Evolutionary conservation across 2,797 vertebrate genomes (phyloP), one percentile per base, ranked within the genome.

Genomic region (Leptodactylus fallax): DNA sequence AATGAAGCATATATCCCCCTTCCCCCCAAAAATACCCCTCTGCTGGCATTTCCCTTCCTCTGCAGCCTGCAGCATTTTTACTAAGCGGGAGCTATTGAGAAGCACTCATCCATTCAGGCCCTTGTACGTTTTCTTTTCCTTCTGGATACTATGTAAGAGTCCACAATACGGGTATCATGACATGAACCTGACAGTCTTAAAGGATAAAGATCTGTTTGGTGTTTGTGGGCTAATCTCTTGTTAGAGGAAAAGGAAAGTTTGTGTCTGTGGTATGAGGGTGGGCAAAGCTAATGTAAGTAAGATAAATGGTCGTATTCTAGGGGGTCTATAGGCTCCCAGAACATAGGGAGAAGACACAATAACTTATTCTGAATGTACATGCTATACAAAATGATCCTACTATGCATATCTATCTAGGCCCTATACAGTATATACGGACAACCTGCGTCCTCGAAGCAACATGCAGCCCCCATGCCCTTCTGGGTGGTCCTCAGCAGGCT

Each of bases 1-100:
- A 89, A 89, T 89, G 84, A 86, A 86, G 72, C 67, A 84, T 89
- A 93, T 65, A 90, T 91, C 92, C 93, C 93, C 92, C 86, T 82
- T 90, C 88, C 91, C 93, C 92, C 92, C 82, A 87, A 94, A 94
- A 92, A 60, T 58, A 80, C 79, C 94, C 93, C 92, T 92, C 92
- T 93, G 91, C 93, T 85, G 82, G 36, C 82, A 72, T 79, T 84
- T 79, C 80, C 81, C 60, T 83, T 76, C 47, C 86, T 74, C 7
- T 76, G 79, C 86, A 45, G 79, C 86, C 84, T 82, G 60, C 79
- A 82, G 84, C 69, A 69, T 51, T 78, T 83, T 49, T 49, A 36
- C 77, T 74, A 51, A 85, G 81, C 71, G 47, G n/a, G 13, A 80
- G 63, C 83, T 77, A 81, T 82, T 82, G 56, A 86, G 67, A 53